Base-by-base conservation (phyloP, 2,888 invertebrate genomes). In the Drosophila maculinotata region DNA sequence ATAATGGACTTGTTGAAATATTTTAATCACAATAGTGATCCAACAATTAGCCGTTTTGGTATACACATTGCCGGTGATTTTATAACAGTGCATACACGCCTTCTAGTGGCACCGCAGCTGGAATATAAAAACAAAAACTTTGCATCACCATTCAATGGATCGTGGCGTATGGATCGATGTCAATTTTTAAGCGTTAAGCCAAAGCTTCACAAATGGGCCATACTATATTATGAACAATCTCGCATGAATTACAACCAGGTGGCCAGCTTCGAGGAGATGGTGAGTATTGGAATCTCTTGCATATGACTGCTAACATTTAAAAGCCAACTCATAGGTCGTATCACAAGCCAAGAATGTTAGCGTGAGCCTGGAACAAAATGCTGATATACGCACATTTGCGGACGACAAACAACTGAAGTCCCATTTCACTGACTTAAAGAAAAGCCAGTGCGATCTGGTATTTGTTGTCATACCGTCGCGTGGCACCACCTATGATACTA, bases 1-100 rank as follows among this genome's bases (percentile, higher is more conserved):
- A 99, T 99, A 53, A 93, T 95, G 89, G 93, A 94, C 47, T 59
- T 91, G 28, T 53, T 91, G 0, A 2, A 31, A 1, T 68, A 69
- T 49, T 90, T 90, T 36, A 12, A 87, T 0, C 90, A 90, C 59
- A 90, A 91, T 28, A 1, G 1, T 0, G 77, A 88, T 88, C 91
- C 93, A 0, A 93, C 93, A 70, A 94, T 98, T 54, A 93, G 93
- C 82, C 94, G 95, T 74, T 99, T 99, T 91, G 97, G 97, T 1
- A 92, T 99, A 59, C 93, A 94, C 4, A 95, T 99, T 28, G 93
- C 93, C 1, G 92, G 93, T 23, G 91, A 94, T 35, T 98, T 99
- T 92, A 94, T 95, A 67, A 93, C 93, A 72, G 94, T 98, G 0
- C 91, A 93, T 0, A 98, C 97, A 0, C 94, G 98, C 64, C 93